Conservation (phyloP, 2,113 vertebrate genomes). For the Scomber japonicus region DNA sequence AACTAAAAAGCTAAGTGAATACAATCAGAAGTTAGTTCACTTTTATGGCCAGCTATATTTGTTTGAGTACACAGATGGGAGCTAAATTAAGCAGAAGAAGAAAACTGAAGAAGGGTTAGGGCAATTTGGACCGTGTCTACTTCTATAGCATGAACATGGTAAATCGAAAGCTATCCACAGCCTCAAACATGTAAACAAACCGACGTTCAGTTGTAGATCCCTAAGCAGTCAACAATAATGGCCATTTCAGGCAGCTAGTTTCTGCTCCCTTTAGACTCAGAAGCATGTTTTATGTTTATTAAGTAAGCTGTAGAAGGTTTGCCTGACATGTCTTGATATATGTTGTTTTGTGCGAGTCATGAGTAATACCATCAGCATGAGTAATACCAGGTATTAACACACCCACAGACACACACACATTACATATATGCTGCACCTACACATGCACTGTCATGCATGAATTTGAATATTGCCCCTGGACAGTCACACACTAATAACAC, state of each 20-base stretch:
- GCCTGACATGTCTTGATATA: no score
- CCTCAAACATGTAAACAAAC: neutral
- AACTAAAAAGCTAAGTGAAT: no score
- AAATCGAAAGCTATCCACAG: neutral
- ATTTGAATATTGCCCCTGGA: neutral
- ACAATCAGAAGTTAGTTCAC: no score
- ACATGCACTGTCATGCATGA: neutral
- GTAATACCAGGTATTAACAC: no score
- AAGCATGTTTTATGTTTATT: conserved; percentile 4
- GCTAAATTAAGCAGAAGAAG: no score
- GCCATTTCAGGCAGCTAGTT: neutral
- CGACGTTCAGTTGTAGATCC: neutral
- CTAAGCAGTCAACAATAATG: neutral
- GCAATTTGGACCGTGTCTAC: neutral
- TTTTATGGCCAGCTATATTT: no score
- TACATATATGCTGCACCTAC: no score
- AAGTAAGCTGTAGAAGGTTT: neutral
- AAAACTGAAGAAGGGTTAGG: no score
- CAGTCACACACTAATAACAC: conserved; percentile 7
- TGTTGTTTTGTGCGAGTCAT: neutral
- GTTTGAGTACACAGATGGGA: no score
- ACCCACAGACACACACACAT: no score
- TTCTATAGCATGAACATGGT: neutral
- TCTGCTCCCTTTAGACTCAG: neutral
- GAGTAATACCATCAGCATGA: no score